Evolutionary conservation across 2,113 vertebrate genomes (phyloP).

Genomic region (Dromiciops gliroides): DNA sequence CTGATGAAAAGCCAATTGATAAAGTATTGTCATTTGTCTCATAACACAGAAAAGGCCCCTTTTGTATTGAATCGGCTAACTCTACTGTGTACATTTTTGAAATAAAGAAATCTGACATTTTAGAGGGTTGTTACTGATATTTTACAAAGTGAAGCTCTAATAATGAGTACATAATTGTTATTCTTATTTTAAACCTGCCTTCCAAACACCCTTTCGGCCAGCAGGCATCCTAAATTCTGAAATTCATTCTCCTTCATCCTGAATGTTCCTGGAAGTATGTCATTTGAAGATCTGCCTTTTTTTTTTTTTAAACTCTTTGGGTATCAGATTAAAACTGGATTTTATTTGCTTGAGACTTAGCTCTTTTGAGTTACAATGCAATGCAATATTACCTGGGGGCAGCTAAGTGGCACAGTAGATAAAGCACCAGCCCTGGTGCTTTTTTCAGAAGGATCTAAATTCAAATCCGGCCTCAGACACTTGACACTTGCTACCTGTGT

Average conservation of each 20-base stretch:
- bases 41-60: slow-evolving; percentile 61
- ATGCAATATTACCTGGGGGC: no score
- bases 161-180: neutral
- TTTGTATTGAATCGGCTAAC: slow-evolving; percentile 81
- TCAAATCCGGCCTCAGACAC: no score
- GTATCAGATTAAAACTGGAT: neutral
- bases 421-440: no score
- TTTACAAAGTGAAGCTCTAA: neutral
- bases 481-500: no score
- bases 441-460: no score
- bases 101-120: slow-evolving; percentile 77
- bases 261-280: neutral
- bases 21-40: slow-evolving; percentile 59
- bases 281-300: neutral
- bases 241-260: neutral
- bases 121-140: slow-evolving; percentile 29
- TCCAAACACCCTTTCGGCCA: neutral
- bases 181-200: neutral
- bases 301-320: neutral
- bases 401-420: no score
- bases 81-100: slow-evolving; percentile 73
- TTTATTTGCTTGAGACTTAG: neutral
- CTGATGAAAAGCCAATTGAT: slow-evolving; percentile 57
- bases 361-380: accelerated
- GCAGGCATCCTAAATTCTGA: no score